phyloP scores from a whole-genome alignment of 1,140 invertebrate genomes.

The Eufriesea mexicana region DNA sequence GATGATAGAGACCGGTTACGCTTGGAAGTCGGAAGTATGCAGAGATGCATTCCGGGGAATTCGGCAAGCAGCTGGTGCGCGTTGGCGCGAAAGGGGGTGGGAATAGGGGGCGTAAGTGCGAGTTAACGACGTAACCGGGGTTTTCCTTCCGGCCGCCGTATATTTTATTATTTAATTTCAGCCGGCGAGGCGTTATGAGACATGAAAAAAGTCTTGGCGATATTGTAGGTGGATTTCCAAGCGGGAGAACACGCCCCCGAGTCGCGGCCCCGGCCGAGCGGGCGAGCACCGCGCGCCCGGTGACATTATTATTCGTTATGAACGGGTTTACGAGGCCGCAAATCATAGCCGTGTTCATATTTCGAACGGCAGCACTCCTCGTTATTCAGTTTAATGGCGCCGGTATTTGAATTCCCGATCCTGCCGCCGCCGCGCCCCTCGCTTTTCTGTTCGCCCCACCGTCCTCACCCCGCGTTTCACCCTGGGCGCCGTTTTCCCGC shows the following conservation, averaged over 20 bases:
- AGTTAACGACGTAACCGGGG: constrained; percentile 62
- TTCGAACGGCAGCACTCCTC: constrained; percentile 80
- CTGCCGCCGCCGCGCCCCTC: constrained; percentile 31
- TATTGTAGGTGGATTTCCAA: constrained; percentile 81
- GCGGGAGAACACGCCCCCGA: constrained; percentile 59
- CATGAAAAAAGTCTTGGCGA: constrained; percentile 80
- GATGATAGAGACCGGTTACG: too few relatives aligned
- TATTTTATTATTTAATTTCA: constrained; percentile 83
- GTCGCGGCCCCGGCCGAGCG: constrained; percentile 39
- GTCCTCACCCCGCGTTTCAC: not conserved
- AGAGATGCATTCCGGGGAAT: not conserved
- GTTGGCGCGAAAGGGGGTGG: not conserved
- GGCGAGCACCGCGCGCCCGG: too few relatives aligned
- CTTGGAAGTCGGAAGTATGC: too few relatives aligned
- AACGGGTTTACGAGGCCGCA: constrained; percentile 83
- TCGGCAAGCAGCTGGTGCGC: not conserved
- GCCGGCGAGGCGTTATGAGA: constrained; percentile 77
- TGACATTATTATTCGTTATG: constrained; percentile 84
- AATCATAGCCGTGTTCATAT: constrained; percentile 83
- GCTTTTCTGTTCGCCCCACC: not conserved
- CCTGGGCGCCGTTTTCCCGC: constrained; percentile 19
- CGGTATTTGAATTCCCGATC: constrained; percentile 82
- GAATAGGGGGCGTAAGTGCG: constrained; percentile 29
- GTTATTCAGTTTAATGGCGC: constrained; percentile 82
- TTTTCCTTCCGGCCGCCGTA: constrained; percentile 59